Evolutionary conservation across 1,140 invertebrate genomes (phyloP), one percentile per base, ranked within the genome.

Genomic region (Coelopa frigida): DNA sequence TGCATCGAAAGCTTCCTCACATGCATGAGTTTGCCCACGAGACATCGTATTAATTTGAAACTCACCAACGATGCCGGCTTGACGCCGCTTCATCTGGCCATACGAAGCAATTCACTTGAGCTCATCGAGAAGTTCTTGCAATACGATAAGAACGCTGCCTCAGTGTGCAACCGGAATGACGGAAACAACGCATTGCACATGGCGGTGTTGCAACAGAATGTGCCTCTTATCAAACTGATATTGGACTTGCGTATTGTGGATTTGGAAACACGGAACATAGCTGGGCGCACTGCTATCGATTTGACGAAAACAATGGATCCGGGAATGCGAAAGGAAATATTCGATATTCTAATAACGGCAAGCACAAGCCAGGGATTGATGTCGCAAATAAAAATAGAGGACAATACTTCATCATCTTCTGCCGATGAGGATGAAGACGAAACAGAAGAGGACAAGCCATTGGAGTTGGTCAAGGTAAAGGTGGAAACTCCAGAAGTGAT

Each of bases 161-260:
- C 78, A 53, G 56, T 64, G 14, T 55, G 57, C 0, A 75, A 78
- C 38, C 60, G 54, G 46, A 75, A 70, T 14, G 74, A 72, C 44
- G 78, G 78, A n/a, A 72, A 73, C 33, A 78, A 76, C 37, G 74
- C 71, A 0, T 59, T 81, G 4, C 75, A 80, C 49, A 71, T 79
- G 51, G 78, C 78, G 3, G 71, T 80, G 1, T 41, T 61, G 11
- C 60, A 67, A 29, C 52, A 64, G 23, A 63, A 59, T 35, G 53
- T 60, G 1, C 65, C 75, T 5, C 64, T 79, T 7, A 63, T 79
- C n/a, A 56, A 70, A 24, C 74, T 70, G 44, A 64, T 81, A 31
- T 49, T 81, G 17, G 40, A 48, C 12, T 6, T 39, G n/a, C 24
- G 37, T 4, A 10, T 17, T 3, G n/a, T 20, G 3, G 3, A 60